These are phyloP conservation scores for Tillus elongatus DNA, from an alignment of 2,888 invertebrate species.

Conservation along the genomic window DNA sequence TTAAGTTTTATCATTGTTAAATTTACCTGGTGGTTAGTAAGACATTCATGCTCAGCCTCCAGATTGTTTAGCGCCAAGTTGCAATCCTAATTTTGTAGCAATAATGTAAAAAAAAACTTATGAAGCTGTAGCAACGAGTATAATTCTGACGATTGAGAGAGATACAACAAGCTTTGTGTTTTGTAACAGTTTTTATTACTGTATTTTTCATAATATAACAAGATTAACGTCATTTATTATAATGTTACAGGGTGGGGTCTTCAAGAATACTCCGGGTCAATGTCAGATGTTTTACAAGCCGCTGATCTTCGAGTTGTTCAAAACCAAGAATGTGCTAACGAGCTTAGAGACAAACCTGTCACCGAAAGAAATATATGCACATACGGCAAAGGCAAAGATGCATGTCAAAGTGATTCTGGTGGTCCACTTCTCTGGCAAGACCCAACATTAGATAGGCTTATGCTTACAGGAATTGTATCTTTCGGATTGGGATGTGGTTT, in stretches of 20 bases:
- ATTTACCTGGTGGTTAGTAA: too few species aligned
- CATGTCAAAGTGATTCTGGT: conserved; percentile 31
- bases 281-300: conserved; percentile 45
- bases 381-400: conserved; percentile 26
- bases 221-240: too few species aligned
- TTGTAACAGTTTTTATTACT: too few species aligned
- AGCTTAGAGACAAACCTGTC: conserved; percentile 14
- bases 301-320: conserved; percentile 47
- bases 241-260: conserved; percentile 56
- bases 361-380: conserved; percentile 31
- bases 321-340: conserved; percentile 39
- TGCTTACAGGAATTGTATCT: conserved; percentile 47
- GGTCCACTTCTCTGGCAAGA: conserved; percentile 43
- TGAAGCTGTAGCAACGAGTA: too few species aligned
- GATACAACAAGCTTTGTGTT: too few species aligned
- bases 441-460: conserved; percentile 34
- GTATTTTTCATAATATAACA: too few species aligned
- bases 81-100: too few species aligned
- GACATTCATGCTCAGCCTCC: too few species aligned
- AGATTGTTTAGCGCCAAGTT: too few species aligned
- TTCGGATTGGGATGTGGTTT: conserved; percentile 49
- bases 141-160: too few species aligned
- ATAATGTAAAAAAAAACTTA: too few species aligned
- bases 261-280: conserved; percentile 42
- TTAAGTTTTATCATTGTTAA: too few species aligned